These are phyloP conservation scores for Macrochelys suwanniensis DNA, from an alignment of 2,797 vertebrate genomes.

Conservation along the genomic window DNA sequence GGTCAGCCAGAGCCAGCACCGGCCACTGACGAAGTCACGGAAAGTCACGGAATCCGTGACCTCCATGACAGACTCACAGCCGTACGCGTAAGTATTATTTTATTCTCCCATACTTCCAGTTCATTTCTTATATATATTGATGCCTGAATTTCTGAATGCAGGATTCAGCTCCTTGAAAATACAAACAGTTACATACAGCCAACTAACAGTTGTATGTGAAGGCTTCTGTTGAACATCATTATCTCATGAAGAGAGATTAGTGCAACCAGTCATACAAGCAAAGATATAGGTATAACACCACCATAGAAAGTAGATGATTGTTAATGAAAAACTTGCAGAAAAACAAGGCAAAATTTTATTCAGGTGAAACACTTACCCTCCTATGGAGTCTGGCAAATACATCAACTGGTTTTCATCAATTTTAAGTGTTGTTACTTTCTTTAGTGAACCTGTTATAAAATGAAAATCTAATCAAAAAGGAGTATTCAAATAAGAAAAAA, in stretches of 20 bases:
- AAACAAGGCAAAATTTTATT: not conserved
- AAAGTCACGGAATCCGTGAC: too few relatives aligned
- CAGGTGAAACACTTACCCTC: constrained; percentile 86
- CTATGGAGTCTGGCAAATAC: constrained; percentile 94
- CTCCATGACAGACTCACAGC: too few relatives aligned
- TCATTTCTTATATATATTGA: not conserved
- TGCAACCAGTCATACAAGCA: not conserved
- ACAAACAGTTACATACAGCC: not conserved
- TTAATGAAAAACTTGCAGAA: not conserved
- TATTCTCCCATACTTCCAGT: not conserved
- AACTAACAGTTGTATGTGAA: not conserved
- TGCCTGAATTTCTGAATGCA: not conserved
- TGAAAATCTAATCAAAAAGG: constrained; percentile 45
- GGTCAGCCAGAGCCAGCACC: too few relatives aligned
- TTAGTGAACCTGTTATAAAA: constrained; percentile 89
- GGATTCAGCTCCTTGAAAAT: not conserved
- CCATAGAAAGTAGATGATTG: not conserved
- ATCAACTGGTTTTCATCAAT: constrained; percentile 99
- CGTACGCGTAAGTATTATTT: not conserved
- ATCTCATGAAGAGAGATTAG: not conserved
- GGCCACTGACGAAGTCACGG: too few relatives aligned
- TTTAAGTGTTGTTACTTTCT: constrained; percentile 95
- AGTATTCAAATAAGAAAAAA: not conserved
- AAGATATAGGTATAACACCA: not conserved
- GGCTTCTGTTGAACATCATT: not conserved